These are phyloP conservation scores for Pyrgus malvae DNA, from an alignment of 2,888 invertebrate species.

Conservation along the genomic window DNA sequence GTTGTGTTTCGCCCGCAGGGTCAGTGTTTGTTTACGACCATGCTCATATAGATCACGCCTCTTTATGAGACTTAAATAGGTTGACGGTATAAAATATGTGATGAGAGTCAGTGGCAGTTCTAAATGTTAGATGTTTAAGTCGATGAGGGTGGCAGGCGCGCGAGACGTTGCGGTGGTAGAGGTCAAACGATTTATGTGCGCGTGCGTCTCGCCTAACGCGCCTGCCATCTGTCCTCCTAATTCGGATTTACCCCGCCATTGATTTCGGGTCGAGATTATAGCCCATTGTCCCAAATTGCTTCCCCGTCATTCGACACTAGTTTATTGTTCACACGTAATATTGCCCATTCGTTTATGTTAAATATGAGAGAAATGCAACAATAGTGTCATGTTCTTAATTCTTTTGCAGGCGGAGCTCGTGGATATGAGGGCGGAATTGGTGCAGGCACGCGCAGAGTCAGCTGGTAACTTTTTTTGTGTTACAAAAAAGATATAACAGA, in stretches of 20 bases:
- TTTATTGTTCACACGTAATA: constrained; percentile 51
- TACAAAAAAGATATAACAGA: not conserved
- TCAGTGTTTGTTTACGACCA: constrained; percentile 29
- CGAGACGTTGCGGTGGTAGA: constrained; percentile 43
- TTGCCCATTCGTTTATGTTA: constrained; percentile 33
- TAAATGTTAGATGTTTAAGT: constrained; percentile 21
- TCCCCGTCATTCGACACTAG: constrained; percentile 36
- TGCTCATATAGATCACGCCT: constrained; percentile 31
- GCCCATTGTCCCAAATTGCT: constrained; percentile 58
- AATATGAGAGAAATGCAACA: constrained; percentile 11
- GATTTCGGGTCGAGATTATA: constrained; percentile 52
- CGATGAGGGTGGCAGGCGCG: constrained; percentile 33
- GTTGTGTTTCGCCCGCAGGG: constrained; percentile 32
- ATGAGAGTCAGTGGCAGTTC: constrained; percentile 21
- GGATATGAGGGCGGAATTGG: constrained; percentile 87
- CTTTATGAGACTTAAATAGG: constrained; percentile 35
- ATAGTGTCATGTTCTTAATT: constrained; percentile 34
- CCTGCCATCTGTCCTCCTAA: constrained; percentile 54
- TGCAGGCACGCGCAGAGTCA: constrained; percentile 84
- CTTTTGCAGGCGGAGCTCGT: constrained; percentile 88
- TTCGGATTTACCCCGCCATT: constrained; percentile 58
- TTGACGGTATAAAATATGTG: constrained; percentile 30
- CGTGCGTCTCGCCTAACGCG: constrained; percentile 41
- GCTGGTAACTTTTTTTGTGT: constrained; percentile 47
- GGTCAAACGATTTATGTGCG: constrained; percentile 68